These are phyloP conservation scores for Iguana delicatissima DNA, from an alignment of 2,797 vertebrate species.

Conservation along the genomic window DNA sequence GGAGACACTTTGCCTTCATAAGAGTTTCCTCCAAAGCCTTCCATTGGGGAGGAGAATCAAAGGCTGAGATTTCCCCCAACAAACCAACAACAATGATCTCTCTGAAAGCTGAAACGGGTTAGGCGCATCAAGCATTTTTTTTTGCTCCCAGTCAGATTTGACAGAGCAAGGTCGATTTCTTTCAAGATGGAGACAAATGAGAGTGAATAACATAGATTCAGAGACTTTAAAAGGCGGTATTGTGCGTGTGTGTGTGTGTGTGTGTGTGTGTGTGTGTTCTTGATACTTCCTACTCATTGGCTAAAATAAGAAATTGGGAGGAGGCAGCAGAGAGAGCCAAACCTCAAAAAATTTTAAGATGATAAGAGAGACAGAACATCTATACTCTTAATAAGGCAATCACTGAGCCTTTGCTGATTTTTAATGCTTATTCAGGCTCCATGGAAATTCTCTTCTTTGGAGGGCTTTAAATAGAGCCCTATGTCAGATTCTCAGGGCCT, in stretches of 20 bases:
- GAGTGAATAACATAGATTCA: not conserved
- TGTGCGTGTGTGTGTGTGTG: not conserved
- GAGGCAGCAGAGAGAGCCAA: too few species aligned
- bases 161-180: not conserved
- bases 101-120: not conserved
- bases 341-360: too few species aligned
- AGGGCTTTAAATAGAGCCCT: too few species aligned
- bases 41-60: not conserved
- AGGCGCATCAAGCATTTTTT: not conserved
- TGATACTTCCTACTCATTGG: not conserved
- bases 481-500: too few species aligned
- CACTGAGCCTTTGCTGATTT: not conserved
- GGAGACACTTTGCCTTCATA: not conserved
- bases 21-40: not conserved
- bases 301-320: not conserved
- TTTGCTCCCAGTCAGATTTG: slow-evolving; percentile 1
- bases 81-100: not conserved
- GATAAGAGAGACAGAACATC: not conserved
- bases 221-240: not conserved
- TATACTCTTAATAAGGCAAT: not conserved
- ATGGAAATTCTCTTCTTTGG: too few species aligned
- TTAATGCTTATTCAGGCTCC: not conserved
- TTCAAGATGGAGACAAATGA: not conserved
- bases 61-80: not conserved
- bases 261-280: not conserved